These are phyloP conservation scores for Tokudaia muenninki DNA, from an alignment of 2,797 vertebrate genomes.

Conservation along the genomic window DNA sequence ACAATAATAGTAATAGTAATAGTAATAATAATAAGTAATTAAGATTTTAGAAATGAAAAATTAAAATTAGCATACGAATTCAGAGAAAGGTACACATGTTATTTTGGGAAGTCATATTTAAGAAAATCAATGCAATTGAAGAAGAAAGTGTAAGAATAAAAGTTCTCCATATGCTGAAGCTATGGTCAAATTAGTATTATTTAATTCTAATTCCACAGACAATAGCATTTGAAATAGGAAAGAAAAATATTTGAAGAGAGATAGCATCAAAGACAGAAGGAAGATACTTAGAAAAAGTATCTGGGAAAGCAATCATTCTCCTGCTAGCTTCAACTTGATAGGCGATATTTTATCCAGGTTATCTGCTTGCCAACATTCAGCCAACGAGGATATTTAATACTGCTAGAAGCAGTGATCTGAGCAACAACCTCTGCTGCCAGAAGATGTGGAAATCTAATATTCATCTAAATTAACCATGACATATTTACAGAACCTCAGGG, in stretches of 20 bases:
- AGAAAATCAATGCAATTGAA: neutral
- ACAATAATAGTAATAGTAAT: neutral
- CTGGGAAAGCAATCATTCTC: constrained; percentile 17
- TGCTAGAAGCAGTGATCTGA: neutral
- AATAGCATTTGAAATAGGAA: neutral
- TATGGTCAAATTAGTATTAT: neutral
- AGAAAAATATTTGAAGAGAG: neutral
- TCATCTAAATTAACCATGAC: constrained; percentile 54
- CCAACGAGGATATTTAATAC: constrained; percentile 54
- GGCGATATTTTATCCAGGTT: constrained; percentile 42
- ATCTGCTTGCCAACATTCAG: constrained; percentile 10
- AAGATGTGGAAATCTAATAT: constrained; percentile 57
- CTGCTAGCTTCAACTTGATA: constrained; percentile 27
- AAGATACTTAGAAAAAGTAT: neutral
- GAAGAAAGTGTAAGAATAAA: neutral
- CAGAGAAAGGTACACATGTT: neutral
- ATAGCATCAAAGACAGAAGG: neutral
- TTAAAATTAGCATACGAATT: neutral
- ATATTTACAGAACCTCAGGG: constrained; percentile 32
- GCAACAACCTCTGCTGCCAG: constrained; percentile 16
- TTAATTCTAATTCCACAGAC: neutral
- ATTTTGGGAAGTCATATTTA: neutral
- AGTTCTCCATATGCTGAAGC: neutral
- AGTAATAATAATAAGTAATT: neutral
- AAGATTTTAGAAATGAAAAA: neutral